phyloP scores from a whole-genome alignment of 2,888 invertebrate species.

The Ichneumoninae sp. region DNA sequence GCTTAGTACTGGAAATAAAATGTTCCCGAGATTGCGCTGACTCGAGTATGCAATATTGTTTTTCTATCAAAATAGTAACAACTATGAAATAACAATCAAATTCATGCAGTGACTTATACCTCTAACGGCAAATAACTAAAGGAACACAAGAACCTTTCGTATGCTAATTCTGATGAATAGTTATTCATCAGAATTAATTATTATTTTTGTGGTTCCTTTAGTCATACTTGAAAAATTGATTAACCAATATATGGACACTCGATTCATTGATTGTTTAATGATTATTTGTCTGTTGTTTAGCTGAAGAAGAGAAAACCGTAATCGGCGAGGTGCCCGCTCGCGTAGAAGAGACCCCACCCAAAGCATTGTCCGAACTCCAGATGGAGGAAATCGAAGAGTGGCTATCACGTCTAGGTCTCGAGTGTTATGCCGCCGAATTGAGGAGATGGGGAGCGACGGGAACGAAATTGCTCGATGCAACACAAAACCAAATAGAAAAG shows the following conservation, averaged over 20 bases:
- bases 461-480: conserved; percentile 91
- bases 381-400: conserved; percentile 92
- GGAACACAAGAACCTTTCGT: background rate
- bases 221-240: background rate
- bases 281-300: conserved; percentile 81
- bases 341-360: conserved; percentile 72
- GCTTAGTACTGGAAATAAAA: too few relatives aligned
- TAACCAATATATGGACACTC: background rate
- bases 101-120: background rate
- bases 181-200: background rate
- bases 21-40: too few relatives aligned
- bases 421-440: conserved; percentile 91
- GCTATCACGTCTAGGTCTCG: conserved; percentile 91
- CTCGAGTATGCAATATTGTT: too few relatives aligned
- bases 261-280: background rate
- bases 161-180: background rate
- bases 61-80: background rate
- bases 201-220: background rate
- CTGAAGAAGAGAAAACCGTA: conserved; percentile 87
- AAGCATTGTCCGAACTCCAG: conserved; percentile 92
- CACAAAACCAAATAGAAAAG: conserved; percentile 94
- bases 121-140: background rate
- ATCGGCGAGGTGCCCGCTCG: conserved; percentile 84
- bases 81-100: background rate
- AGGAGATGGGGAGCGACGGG: conserved; percentile 94